Evolutionary conservation across 2,797 vertebrate species (phyloP).

Genomic region (Limnodromus scolopaceus): DNA sequence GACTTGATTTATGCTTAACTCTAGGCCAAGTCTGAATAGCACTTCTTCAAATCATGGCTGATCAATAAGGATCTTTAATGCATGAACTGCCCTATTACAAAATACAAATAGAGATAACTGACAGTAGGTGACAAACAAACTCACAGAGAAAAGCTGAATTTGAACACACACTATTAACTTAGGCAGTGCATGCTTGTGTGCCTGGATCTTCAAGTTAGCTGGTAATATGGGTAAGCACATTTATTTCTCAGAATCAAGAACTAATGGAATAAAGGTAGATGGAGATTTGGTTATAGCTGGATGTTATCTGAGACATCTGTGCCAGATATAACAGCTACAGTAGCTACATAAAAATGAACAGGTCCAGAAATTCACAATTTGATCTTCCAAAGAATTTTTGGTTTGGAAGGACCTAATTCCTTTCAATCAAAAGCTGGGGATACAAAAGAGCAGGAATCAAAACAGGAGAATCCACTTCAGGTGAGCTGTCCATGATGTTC

Average conservation of each 20-base stretch:
- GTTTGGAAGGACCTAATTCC: not conserved
- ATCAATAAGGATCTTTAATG: slow-evolving; percentile 26
- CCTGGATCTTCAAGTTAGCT: not conserved
- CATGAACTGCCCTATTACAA: not conserved
- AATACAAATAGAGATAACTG: not conserved
- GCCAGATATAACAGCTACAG: not conserved
- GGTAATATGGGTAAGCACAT: not conserved
- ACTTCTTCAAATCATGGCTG: not conserved
- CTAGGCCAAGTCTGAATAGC: not conserved
- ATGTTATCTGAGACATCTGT: not conserved
- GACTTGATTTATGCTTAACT: slow-evolving; percentile 5
- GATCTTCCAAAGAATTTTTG: not conserved
- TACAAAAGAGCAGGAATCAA: not conserved
- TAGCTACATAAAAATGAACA: not conserved
- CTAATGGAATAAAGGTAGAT: not conserved
- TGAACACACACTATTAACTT: not conserved
- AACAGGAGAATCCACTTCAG: not conserved
- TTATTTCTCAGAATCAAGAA: not conserved
- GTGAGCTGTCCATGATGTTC: not conserved
- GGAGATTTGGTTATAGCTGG: not conserved
- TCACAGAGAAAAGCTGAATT: not conserved
- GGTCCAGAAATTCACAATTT: not conserved
- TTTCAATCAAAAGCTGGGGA: not conserved
- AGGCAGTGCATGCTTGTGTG: not conserved
- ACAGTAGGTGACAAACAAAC: not conserved